A percentile compares a stretch with the other conserved stretches of the same genome.
Conservation (phyloP, 1,140 invertebrate genomes). For the Lordiphosa mommai region DNA sequence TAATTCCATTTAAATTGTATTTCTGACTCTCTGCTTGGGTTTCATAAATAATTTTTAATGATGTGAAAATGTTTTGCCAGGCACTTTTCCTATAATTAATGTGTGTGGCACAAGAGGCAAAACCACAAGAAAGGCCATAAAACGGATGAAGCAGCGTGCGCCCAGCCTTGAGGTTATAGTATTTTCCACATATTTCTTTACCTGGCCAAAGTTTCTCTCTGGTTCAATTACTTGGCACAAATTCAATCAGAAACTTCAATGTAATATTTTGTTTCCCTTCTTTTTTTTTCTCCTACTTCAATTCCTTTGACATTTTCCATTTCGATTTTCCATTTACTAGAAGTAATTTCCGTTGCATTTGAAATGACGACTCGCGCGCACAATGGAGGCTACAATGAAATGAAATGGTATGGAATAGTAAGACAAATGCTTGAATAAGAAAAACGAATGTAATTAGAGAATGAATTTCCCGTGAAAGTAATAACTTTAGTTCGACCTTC, state of each 20-base stretch:
- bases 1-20: conserved; percentile 36
- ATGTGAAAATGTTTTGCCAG: conserved; percentile 44
- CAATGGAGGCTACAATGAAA: neutral
- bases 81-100: conserved; percentile 44
- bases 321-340: conserved; percentile 23
- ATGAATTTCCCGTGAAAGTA: conserved; percentile 6
- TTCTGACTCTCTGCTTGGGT: conserved; percentile 7
- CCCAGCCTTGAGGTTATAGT: too few species aligned
- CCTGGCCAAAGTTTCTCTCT: neutral
- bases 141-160: conserved; percentile 11
- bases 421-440: neutral
- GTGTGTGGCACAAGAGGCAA: conserved; percentile 13
- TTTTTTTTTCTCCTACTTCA: neutral
- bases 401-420: too few species aligned
- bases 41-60: conserved; percentile 59
- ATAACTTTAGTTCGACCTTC: conserved; percentile 18
- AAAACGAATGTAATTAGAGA: neutral
- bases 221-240: conserved; percentile 23
- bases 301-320: conserved; percentile 35
- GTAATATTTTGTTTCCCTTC: neutral
- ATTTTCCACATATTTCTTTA: conserved; percentile 1
- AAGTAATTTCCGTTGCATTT: conserved; percentile 40
- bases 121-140: conserved; percentile 15
- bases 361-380: conserved; percentile 10
- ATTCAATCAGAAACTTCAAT: conserved; percentile 27